phyloP scores from a whole-genome alignment of 2,113 vertebrate species.

The Coturnix japonica region DNA sequence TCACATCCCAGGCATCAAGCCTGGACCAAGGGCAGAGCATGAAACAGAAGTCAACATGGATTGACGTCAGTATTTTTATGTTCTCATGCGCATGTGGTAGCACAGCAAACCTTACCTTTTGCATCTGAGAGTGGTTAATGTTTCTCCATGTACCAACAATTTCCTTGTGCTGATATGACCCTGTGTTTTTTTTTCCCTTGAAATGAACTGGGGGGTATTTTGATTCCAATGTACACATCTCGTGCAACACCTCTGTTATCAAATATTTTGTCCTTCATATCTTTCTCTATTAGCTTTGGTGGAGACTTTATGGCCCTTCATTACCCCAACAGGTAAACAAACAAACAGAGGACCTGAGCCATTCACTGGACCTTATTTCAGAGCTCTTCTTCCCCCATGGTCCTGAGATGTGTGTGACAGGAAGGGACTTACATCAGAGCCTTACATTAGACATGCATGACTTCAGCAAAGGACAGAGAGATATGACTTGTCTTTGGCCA shows the following conservation, averaged over 20 bases:
- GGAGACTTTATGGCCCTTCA: background rate
- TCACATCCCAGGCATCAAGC: background rate
- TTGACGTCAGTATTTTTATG: background rate
- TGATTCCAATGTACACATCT: background rate
- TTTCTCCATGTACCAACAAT: background rate
- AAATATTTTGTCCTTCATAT: background rate
- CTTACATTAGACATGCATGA: no score
- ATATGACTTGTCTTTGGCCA: background rate
- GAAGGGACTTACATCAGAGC: background rate
- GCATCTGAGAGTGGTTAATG: background rate
- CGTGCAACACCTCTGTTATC: background rate
- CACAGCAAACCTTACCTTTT: fast-evolving
- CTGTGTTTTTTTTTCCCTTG: background rate
- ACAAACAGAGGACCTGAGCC: background rate
- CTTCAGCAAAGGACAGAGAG: background rate
- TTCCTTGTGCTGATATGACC: background rate
- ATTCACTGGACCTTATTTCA: background rate
- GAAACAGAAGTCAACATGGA: background rate
- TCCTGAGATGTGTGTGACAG: background rate
- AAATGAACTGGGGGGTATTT: background rate
- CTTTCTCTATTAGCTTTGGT: background rate
- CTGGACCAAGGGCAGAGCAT: background rate
- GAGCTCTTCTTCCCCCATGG: background rate
- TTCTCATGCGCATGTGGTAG: no score
- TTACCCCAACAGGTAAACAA: background rate